Conservation (phyloP, 1,140 invertebrate species). For the Drosophila kikkawai region DNA sequence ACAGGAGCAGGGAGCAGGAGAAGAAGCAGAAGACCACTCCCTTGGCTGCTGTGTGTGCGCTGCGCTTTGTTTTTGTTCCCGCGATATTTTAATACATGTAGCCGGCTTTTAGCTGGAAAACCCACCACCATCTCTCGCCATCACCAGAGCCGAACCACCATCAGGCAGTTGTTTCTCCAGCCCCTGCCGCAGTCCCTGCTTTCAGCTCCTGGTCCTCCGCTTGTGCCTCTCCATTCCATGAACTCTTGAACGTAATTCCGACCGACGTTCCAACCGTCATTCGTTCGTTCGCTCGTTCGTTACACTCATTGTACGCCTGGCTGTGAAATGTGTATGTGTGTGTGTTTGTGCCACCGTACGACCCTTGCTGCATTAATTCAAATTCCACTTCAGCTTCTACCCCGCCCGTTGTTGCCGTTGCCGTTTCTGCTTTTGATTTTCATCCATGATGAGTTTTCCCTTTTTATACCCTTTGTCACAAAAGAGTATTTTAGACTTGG, state of each 20-base stretch:
- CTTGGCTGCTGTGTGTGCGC: slow-evolving; percentile 42
- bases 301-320: slow-evolving; percentile 36
- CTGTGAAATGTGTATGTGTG: slow-evolving; percentile 32
- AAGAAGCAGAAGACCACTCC: slow-evolving; percentile 47
- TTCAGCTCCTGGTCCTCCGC: slow-evolving; percentile 7
- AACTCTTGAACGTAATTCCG: slow-evolving; percentile 58
- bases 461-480: slow-evolving; percentile 38
- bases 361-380: slow-evolving; percentile 77
- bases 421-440: slow-evolving; percentile 81
- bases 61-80: slow-evolving; percentile 59
- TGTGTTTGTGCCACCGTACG: slow-evolving; percentile 58
- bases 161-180: slow-evolving; percentile 34
- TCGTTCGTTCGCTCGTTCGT: slow-evolving; percentile 52
- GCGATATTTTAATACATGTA: slow-evolving; percentile 65
- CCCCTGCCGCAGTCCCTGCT: not conserved
- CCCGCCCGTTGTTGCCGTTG: slow-evolving; percentile 34
- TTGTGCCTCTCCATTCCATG: slow-evolving; percentile 17
- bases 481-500: not conserved
- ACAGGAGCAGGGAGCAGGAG: slow-evolving; percentile 16
- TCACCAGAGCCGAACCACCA: slow-evolving; percentile 34
- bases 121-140: slow-evolving; percentile 43
- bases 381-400: slow-evolving; percentile 78
- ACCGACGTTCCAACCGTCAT: slow-evolving; percentile 46
- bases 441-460: slow-evolving; percentile 82
- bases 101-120: slow-evolving; percentile 64